Conservation (phyloP, 1,140 invertebrate genomes). For the Drosophila orena region DNA sequence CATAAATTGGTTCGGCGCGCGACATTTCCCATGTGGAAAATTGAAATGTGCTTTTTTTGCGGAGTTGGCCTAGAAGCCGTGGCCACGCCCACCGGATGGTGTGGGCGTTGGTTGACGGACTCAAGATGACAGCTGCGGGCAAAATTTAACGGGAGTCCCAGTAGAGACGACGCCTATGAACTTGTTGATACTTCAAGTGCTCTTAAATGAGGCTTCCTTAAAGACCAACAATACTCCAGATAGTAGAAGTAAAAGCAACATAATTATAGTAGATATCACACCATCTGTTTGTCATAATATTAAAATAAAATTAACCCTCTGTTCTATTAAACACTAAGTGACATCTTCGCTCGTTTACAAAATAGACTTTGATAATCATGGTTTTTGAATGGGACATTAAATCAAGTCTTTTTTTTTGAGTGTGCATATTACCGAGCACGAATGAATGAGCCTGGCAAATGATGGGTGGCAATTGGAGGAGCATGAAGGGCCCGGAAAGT, state of each 20-base stretch:
- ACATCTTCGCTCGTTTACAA: too few relatives aligned
- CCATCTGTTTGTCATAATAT: too few relatives aligned
- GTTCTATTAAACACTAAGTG: too few relatives aligned
- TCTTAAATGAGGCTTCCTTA: background rate
- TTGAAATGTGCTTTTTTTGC: conserved; percentile 65
- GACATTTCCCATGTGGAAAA: conserved; percentile 80
- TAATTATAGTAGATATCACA: background rate
- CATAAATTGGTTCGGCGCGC: conserved; percentile 78
- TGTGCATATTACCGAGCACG: conserved; percentile 6
- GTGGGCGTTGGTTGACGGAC: conserved; percentile 20
- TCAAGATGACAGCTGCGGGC: conserved; percentile 30
- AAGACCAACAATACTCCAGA: background rate
- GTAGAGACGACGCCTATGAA: conserved; percentile 15
- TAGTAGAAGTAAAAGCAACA: background rate
- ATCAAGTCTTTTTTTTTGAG: background rate
- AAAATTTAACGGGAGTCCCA: background rate
- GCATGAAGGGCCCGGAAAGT: conserved; percentile 14
- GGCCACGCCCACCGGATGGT: conserved; percentile 17
- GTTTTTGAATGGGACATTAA: background rate
- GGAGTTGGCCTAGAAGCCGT: conserved; percentile 33
- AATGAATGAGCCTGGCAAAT: conserved; percentile 58
- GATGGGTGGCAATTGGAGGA: conserved; percentile 33
- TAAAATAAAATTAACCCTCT: background rate
- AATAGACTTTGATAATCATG: too few relatives aligned
- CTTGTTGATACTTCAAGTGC: conserved; percentile 7